Evolutionary conservation across 1,140 invertebrate species (phyloP), one percentile per base, ranked within the genome.

Genomic region (Trichogramma pretiosum): DNA sequence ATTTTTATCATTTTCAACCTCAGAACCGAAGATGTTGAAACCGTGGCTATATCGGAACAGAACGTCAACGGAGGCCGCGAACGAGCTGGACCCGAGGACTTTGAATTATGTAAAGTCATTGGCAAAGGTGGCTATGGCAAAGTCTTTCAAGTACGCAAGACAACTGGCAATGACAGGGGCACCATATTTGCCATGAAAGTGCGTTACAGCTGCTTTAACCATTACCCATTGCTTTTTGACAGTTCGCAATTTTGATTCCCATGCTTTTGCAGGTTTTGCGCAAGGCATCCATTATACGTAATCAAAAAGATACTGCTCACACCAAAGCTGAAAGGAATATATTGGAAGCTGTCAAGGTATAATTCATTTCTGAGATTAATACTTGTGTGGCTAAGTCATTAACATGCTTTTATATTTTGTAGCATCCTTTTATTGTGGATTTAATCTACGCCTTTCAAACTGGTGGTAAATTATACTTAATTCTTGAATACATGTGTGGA

Each of bases 61-160:
- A 92, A 81, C 74, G 90, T 93, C 1, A 93, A 93, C 70, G 81
- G 83, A 35, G 86, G 85, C 17, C 76, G 77, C 54, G 78, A 86
- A 58, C 85, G 89, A 67, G 81, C 85, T 48, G 88, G 90, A 7
- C 86, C 88, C 24, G 79, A 87, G 65, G 92, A 98, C 74, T 99
- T 99, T 77, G 87, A 95, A 70, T 70, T 98, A 33, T 78, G 92
- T 36, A 95, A 92, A 74, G 94, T 99, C 44, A 79, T 99, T 28
- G 96, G 96, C 7, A 97, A 95, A 81, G 96, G 96, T 54, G 96
- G 96, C 30, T 99, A 99, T 81, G 96, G 96, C 60, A 99, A 98
- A 77, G 95, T 98, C 40, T 89, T 89, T 67, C 87, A 91, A 77
- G 95, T 98, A 8, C 78, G 87, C 42, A 99, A 99, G 76, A 80